Evolutionary conservation across 2,888 invertebrate genomes (phyloP), one percentile per base, ranked within the genome.

Genomic region (Drymonia ruficornis): DNA sequence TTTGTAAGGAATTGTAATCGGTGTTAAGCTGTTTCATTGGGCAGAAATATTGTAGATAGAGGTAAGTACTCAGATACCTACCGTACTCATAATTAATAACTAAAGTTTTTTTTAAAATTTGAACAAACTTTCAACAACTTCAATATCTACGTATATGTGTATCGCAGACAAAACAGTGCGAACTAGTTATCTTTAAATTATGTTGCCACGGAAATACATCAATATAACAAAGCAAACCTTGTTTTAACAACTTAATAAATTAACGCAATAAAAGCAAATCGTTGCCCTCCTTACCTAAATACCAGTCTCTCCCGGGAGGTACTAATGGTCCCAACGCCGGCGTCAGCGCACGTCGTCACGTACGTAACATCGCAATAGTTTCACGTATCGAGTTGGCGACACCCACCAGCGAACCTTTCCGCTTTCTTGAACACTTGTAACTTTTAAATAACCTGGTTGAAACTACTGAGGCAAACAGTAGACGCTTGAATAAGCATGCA

Each of bases 381-480:
- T 83, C 83, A 86, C 86, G 83, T 84, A 74, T 43, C 18, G 63
- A 55, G 58, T 51, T 63, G 67, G 55, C 67, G 54, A 68, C 70
- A 67, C 66, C 64, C 61, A 67, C 76, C 69, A 70, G 74, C 70
- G 68, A 72, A 74, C 73, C 76, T 80, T 83, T 82, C 79, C 82
- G 82, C 81, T 86, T 85, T 86, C 84, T 74, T 76, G 65, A 64
- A 66, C 63, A 63, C 55, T 67, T 51, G 59, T 64, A 63, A 59
- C 59, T 65, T 66, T 61, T 56, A 53, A 61, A 59, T 63, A 34
- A 65, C 60, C 58, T 58, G 58, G 54, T 23, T 53, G 59, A 59
- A 54, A 18, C 47, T 47, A n/a, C 15, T 18, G 46, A 43, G 38
- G 45, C 43, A 50, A 48, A 63, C 38, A 34, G 51, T 53, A 55